Conservation (phyloP, 1,140 invertebrate species). For the Eueides isabella region DNA sequence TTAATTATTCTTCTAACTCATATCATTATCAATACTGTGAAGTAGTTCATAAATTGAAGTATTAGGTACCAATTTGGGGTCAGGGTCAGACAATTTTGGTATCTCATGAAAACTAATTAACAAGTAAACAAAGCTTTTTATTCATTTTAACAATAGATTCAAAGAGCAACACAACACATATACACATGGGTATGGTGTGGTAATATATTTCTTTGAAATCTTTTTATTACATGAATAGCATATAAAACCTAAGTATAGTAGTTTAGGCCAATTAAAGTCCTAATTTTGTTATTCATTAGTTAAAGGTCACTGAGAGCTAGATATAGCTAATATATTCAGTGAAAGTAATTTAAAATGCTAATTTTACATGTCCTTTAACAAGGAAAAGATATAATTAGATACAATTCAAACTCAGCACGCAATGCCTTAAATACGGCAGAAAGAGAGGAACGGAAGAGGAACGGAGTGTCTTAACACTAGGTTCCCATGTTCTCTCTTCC, state of each 20-base stretch:
- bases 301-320: too few relatives aligned
- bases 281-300: not conserved
- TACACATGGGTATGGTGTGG: not conserved
- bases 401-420: too few relatives aligned
- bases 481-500: too few relatives aligned
- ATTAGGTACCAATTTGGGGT: not conserved
- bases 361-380: not conserved
- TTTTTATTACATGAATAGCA: not conserved
- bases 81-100: not conserved
- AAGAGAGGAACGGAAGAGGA: too few relatives aligned
- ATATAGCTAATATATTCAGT: too few relatives aligned
- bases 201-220: too few relatives aligned
- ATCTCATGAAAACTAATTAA: not conserved
- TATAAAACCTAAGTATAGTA: not conserved
- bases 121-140: conserved; percentile 2
- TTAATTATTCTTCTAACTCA: too few relatives aligned
- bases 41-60: not conserved
- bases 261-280: not conserved
- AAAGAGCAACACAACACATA: not conserved
- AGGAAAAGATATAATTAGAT: not conserved
- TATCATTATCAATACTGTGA: too few relatives aligned
- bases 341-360: not conserved
- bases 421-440: too few relatives aligned
- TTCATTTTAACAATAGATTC: not conserved
- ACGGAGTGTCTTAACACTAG: too few relatives aligned